Evolutionary conservation across 2,113 vertebrate genomes (phyloP).

Genomic region (Percopsis transmontana): DNA sequence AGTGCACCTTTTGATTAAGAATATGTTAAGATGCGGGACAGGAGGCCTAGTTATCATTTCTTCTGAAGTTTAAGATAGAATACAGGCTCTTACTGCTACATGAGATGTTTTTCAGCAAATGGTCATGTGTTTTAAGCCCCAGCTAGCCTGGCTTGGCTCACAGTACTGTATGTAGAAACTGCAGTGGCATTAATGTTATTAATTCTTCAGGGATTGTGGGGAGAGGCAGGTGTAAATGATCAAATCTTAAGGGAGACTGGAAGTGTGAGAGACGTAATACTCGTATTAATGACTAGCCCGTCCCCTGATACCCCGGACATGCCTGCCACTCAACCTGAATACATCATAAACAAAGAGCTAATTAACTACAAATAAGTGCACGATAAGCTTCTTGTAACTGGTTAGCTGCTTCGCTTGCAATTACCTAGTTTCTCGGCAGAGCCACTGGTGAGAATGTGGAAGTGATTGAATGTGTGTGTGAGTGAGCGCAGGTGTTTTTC

Average conservation of each 20-base stretch:
- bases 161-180: background rate
- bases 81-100: background rate
- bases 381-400: conserved; percentile 19
- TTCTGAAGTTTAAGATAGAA: background rate
- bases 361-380: conserved; percentile 13
- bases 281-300: background rate
- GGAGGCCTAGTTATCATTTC: background rate
- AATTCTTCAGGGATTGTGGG: background rate
- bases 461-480: background rate
- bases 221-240: conserved; percentile 3
- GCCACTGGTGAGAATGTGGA: conserved; percentile 23
- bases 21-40: background rate
- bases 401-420: background rate
- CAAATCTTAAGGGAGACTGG: background rate
- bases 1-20: conserved; percentile 5
- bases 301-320: background rate
- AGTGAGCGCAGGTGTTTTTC: background rate
- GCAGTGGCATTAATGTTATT: background rate
- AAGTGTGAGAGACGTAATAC: background rate
- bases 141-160: background rate
- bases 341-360: conserved; percentile 13
- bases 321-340: background rate
- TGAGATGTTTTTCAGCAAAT: background rate
- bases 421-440: conserved; percentile 2
- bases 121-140: background rate